Evolutionary conservation across 2,888 invertebrate species (phyloP).

Genomic region (Seladonia tumulorum): DNA sequence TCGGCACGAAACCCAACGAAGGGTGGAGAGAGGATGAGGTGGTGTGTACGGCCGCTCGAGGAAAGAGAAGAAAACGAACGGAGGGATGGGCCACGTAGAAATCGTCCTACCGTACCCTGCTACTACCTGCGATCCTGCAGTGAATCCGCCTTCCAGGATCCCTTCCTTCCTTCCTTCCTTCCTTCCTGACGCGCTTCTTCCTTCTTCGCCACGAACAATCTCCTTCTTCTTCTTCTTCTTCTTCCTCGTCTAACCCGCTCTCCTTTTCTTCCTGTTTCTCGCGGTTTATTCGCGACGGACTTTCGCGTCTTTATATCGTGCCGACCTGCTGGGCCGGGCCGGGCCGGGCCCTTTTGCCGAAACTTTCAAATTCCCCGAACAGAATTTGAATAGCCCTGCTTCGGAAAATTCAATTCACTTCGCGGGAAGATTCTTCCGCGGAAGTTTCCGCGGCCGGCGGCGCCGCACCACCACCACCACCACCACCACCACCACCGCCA

Average conservation of each 20-base stretch:
- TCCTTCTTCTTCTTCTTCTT: not conserved
- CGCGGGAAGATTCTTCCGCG: conserved; percentile 25
- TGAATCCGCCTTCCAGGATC: conserved; percentile 73
- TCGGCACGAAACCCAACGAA: conserved; percentile 69
- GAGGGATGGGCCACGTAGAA: conserved; percentile 73
- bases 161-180: conserved; percentile 73
- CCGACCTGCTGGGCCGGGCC: not conserved
- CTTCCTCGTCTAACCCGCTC: not conserved
- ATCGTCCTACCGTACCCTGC: conserved; percentile 74
- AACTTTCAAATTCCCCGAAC: conserved; percentile 18
- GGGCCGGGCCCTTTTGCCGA: not conserved
- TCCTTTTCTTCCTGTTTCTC: conserved; percentile 11
- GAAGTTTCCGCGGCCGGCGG: conserved; percentile 5
- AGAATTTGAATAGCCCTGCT: conserved; percentile 34
- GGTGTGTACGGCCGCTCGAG: conserved; percentile 64
- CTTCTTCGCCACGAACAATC: conserved; percentile 10
- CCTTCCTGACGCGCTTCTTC: conserved; percentile 36
- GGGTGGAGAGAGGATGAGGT: conserved; percentile 62
- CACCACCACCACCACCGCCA: not conserved
- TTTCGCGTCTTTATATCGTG: conserved; percentile 21
- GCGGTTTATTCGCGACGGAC: conserved; percentile 17
- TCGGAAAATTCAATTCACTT: conserved; percentile 35
- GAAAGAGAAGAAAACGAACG: conserved; percentile 68
- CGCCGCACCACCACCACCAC: not conserved
- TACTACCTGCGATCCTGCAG: conserved; percentile 74